These are phyloP conservation scores for Sebastes flavidus DNA, from an alignment of 2,797 vertebrate species.

Conservation along the genomic window DNA sequence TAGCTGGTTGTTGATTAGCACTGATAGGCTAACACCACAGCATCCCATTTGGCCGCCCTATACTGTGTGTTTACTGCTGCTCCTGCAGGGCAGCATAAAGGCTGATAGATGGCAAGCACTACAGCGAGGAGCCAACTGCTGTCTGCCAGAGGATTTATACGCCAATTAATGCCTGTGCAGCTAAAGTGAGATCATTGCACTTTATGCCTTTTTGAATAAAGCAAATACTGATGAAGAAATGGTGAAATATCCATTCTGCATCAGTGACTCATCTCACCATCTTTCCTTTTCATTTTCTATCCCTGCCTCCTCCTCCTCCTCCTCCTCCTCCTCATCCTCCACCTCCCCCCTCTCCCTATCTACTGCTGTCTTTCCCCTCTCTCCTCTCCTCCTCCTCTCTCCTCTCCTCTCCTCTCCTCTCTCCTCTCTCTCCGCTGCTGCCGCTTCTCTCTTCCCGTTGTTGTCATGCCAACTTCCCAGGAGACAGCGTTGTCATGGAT, in stretches of 20 bases:
- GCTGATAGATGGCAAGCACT: slow-evolving; percentile 27
- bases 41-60: slow-evolving; percentile 9
- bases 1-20: slow-evolving; percentile 68
- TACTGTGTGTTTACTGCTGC: slow-evolving; percentile 45
- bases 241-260: background rate
- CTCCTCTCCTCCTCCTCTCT: background rate
- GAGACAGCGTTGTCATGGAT: slow-evolving; percentile 92
- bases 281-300: slow-evolving; percentile 16
- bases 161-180: slow-evolving; percentile 22
- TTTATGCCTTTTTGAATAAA: background rate
- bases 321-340: background rate
- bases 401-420: slow-evolving; percentile 7
- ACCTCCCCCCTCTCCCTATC: slow-evolving; percentile 27
- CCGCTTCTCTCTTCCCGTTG: slow-evolving; percentile 63
- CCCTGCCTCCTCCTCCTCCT: slow-evolving; percentile 9
- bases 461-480: slow-evolving; percentile 86
- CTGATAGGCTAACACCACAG: slow-evolving; percentile 43
- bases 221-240: background rate
- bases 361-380: slow-evolving; percentile 20
- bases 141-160: slow-evolving; percentile 48
- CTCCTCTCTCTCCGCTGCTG: background rate
- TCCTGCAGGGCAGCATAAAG: slow-evolving; percentile 21
- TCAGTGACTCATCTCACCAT: slow-evolving; percentile 12
- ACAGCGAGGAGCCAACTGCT: slow-evolving; percentile 29
- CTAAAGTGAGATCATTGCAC: slow-evolving; percentile 5